Evolutionary conservation across 2,113 vertebrate genomes (phyloP).

Genomic region (Actenoides hombroni): DNA sequence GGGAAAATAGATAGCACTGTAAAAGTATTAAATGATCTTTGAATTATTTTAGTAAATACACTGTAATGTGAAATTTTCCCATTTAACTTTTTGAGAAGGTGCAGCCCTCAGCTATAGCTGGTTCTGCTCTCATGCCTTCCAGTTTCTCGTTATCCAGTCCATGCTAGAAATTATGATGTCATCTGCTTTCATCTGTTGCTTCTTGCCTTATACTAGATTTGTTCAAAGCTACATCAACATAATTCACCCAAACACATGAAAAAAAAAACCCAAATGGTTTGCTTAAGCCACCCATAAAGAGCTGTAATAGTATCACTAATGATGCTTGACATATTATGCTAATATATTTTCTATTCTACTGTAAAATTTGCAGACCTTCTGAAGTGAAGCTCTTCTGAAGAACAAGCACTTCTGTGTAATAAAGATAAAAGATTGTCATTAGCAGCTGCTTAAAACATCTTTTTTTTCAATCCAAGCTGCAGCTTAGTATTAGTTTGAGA

Average conservation of each 20-base stretch:
- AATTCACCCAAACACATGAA: rapidly evolving
- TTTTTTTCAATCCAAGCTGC: not conserved
- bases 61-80: not conserved
- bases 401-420: not conserved
- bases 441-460: not conserved
- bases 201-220: not conserved
- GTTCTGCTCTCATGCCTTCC: not conserved
- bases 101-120: not conserved
- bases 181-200: not conserved
- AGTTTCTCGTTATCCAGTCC: not conserved
- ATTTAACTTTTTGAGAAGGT: not conserved
- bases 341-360: not conserved
- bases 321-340: not conserved
- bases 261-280: not conserved
- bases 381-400: not conserved
- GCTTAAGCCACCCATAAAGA: not conserved
- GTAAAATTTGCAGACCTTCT: not conserved
- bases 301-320: not conserved
- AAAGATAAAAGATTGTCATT: not conserved
- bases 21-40: not conserved
- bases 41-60: not conserved
- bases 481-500: not conserved
- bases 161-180: not conserved
- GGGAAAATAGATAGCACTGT: not conserved
- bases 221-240: not conserved